phyloP scores from a whole-genome alignment of 1,140 invertebrate genomes.

The Potamilus streckersoni region DNA sequence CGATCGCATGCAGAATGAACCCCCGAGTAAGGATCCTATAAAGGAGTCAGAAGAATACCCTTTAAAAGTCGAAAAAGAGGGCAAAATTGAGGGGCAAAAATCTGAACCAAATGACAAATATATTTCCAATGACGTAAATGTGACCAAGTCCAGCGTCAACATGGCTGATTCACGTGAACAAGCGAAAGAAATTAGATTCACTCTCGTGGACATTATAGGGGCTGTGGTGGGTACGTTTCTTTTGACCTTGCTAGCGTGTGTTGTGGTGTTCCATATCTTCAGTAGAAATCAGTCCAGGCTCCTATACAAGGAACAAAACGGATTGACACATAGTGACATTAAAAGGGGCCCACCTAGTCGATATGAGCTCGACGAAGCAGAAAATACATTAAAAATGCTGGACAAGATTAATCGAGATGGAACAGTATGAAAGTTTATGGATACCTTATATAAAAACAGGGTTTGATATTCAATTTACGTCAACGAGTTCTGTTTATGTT shows the following conservation, averaged over 20 bases:
- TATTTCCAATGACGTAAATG: too few species aligned
- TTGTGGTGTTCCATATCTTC: slow-evolving; percentile 59
- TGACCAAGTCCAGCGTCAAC: too few species aligned
- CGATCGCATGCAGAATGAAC: slow-evolving; percentile 20
- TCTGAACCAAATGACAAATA: too few species aligned
- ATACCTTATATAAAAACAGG: too few species aligned
- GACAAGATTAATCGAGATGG: slow-evolving; percentile 19
- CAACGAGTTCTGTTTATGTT: too few species aligned
- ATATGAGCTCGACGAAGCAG: slow-evolving; percentile 26
- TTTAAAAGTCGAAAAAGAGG: not conserved
- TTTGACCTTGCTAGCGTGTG: slow-evolving; percentile 59
- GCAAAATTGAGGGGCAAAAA: too few species aligned
- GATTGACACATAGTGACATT: not conserved
- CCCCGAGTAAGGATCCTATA: slow-evolving; percentile 26
- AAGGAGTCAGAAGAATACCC: slow-evolving; percentile 11
- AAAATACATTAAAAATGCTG: slow-evolving; percentile 32
- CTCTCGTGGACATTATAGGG: slow-evolving; percentile 58
- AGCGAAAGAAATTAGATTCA: slow-evolving; percentile 34
- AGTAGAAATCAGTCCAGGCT: slow-evolving; percentile 40
- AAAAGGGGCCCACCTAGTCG: slow-evolving; percentile 26
- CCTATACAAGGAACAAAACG: slow-evolving; percentile 14
- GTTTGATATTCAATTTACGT: too few species aligned
- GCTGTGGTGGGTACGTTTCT: slow-evolving; percentile 65
- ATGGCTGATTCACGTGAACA: too few species aligned
- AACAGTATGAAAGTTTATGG: too few species aligned